Evolutionary conservation across 2,113 vertebrate genomes (phyloP), one percentile per base, ranked within the genome.

Genomic region (Peromyscus californicus): DNA sequence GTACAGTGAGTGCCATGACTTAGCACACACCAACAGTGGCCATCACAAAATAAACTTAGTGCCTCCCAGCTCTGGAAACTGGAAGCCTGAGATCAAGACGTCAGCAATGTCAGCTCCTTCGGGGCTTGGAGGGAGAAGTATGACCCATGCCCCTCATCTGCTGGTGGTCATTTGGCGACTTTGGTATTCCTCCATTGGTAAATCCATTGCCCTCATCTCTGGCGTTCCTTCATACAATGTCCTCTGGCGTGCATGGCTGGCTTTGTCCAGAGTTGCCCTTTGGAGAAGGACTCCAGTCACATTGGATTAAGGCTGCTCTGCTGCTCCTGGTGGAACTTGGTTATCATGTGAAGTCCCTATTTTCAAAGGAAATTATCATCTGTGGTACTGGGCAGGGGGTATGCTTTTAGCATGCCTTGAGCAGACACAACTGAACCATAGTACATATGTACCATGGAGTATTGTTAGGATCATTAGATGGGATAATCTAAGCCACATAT

Each of bases 1-100:
- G 39, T 17, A 16, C 26, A 51, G 45, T 21, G 42, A 1, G 21
- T 29, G 9, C 42, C 3, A 0, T 19, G 10, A 21, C 13, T 5
- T 21, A 91, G 12, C 36, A 21, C 42, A 17, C 13, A 65, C 19
- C 29, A 1, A 0, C 2, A 4, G 2, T 21, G 39, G 31, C 57
- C 63, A 83, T 45, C 31, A 86, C 22, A 15, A n/a, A 22, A 5
- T 33, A n/a, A 36, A 69, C 16, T 0, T 39, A 29, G 54, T 13
- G 31, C 22, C 6, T 72, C 21, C 8, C 4, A 57, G 31, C 22
- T 63, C 57, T 57, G 16, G 26, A 80, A 17, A 21, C 6, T 39
- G 9, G 7, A 63, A 45, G 33, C 67, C 36, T 51, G 29, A 85
- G 11, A 11, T 31, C 13, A 33, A 11, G 65, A 0, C 48, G 7